Evolutionary conservation across 2,797 vertebrate genomes (phyloP).

Genomic region (Argentina silus): DNA sequence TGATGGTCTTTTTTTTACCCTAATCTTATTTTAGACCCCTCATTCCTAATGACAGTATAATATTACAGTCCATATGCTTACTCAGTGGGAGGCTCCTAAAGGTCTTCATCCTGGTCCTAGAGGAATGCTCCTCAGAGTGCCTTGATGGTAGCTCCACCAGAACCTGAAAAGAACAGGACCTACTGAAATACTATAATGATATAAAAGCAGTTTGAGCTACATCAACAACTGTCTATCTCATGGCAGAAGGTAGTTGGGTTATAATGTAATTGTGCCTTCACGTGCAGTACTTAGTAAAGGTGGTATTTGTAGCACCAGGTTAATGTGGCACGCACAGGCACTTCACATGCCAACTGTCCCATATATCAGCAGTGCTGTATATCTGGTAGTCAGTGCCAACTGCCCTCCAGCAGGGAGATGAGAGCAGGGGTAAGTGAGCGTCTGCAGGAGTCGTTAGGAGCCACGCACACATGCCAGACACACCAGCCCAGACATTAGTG

Average conservation of each 20-base stretch:
- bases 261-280: conserved; percentile 24
- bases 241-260: neutral
- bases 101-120: neutral
- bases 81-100: conserved; percentile 27
- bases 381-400: conserved; percentile 52
- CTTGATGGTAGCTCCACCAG: neutral
- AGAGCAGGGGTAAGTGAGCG: conserved; percentile 33
- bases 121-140: neutral
- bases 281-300: conserved; percentile 26
- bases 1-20: conserved; percentile 15
- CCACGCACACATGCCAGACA: conserved; percentile 13
- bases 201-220: neutral
- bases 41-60: conserved; percentile 24
- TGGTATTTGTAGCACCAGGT: conserved; percentile 39
- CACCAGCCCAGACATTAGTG: conserved; percentile 32
- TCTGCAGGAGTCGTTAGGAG: neutral
- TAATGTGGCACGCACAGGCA: conserved; percentile 33
- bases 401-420: conserved; percentile 44
- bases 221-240: neutral
- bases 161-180: neutral
- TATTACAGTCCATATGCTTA: conserved; percentile 21
- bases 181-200: neutral
- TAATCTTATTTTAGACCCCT: conserved; percentile 54
- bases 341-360: conserved; percentile 38
- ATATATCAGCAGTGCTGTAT: conserved; percentile 47